Evolutionary conservation across 2,797 vertebrate species (phyloP).

Genomic region (Rhadinocentrus ornatus): DNA sequence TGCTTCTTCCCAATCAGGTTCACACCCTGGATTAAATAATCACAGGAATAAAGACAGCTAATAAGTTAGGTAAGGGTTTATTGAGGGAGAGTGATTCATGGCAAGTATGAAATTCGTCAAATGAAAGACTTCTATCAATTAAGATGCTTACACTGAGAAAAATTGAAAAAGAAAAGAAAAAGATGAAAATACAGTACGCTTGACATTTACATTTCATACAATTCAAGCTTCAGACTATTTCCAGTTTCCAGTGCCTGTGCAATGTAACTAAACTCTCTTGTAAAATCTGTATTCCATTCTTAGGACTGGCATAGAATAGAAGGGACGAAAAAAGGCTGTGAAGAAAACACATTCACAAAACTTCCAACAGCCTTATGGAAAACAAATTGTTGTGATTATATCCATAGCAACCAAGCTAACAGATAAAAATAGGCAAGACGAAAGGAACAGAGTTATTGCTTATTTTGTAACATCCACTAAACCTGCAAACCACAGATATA

Average conservation of each 20-base stretch:
- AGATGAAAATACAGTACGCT: neutral
- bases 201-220: neutral
- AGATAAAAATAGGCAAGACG: conserved; percentile 38
- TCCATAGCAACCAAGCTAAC: conserved; percentile 72
- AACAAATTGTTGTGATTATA: conserved; percentile 60
- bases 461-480: conserved; percentile 43
- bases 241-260: conserved; percentile 9
- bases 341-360: conserved; percentile 26
- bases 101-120: neutral
- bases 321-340: conserved; percentile 10
- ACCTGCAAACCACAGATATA: conserved; percentile 5
- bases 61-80: neutral
- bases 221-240: conserved; percentile 7
- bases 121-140: neutral
- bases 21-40: conserved; percentile 81
- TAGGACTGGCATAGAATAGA: neutral
- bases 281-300: conserved; percentile 25
- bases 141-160: neutral
- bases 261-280: conserved; percentile 6
- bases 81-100: neutral
- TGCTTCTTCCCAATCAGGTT: conserved; percentile 79
- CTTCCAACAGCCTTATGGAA: conserved; percentile 29
- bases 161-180: neutral
- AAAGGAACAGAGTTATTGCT: conserved; percentile 24
- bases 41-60: neutral